Conservation (phyloP, 2,888 invertebrate species). For the Holacanthella duospinosa region DNA sequence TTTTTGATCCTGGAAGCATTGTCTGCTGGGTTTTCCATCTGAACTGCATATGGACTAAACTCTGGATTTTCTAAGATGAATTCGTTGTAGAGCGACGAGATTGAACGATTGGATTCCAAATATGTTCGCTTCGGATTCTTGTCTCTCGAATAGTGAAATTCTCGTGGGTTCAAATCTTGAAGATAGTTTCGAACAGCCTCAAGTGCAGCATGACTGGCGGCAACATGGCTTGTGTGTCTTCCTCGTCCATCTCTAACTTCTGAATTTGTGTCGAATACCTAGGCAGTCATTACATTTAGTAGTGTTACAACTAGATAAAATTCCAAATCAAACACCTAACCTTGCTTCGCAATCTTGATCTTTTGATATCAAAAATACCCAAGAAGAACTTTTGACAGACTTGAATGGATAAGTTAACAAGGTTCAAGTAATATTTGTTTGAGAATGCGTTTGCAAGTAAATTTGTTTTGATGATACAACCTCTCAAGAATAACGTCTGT, state of each 20-base stretch:
- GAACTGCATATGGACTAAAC: not conserved
- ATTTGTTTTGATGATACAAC: not conserved
- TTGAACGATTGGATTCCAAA: constrained; percentile 7
- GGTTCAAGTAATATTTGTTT: not conserved
- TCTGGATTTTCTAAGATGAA: constrained; percentile 4
- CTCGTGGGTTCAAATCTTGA: not conserved
- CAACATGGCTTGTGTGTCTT: not conserved
- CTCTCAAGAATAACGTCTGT: not conserved
- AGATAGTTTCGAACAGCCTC: not conserved
- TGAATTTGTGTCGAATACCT: not conserved
- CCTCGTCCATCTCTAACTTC: not conserved
- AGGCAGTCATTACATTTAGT: not conserved
- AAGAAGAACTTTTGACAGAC: not conserved
- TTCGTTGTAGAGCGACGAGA: constrained; percentile 6
- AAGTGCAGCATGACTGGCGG: not conserved
- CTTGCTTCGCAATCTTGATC: not conserved
- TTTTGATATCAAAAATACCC: not conserved
- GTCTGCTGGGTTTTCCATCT: not conserved
- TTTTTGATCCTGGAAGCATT: not conserved
- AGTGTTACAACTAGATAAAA: not conserved
- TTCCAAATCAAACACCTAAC: not conserved
- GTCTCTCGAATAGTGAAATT: constrained; percentile 1
- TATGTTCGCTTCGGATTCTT: constrained; percentile 9
- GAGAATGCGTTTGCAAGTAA: not conserved
- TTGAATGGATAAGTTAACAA: not conserved